These are phyloP conservation scores for Genyomyrus donnyi DNA, from an alignment of 2,113 vertebrate genomes.

Conservation along the genomic window DNA sequence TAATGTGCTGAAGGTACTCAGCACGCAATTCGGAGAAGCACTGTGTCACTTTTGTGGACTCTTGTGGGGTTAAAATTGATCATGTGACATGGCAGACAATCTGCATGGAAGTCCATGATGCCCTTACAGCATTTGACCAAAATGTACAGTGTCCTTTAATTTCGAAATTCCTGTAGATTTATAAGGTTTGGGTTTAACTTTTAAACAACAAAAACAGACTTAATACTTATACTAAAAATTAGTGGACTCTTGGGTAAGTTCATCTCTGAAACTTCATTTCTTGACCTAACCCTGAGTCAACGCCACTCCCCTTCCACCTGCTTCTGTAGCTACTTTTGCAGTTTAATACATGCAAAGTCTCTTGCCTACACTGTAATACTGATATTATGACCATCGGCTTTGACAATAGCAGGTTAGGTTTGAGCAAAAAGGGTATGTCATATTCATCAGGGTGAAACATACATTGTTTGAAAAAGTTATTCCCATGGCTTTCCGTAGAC, in stretches of 20 bases:
- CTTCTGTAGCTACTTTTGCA: neutral
- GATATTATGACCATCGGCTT: neutral
- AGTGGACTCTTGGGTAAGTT: neutral
- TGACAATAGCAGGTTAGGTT: neutral
- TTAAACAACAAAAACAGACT: neutral
- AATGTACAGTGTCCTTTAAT: neutral
- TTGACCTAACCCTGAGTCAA: neutral
- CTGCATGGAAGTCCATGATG: neutral
- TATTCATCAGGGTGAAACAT: conserved; percentile 31
- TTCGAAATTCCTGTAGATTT: neutral
- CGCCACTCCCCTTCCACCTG: neutral
- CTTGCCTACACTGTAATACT: neutral
- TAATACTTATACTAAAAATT: neutral
- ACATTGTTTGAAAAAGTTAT: neutral
- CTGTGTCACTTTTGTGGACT: neutral
- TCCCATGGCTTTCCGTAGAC: neutral
- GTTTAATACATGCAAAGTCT: neutral
- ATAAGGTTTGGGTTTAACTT: neutral
- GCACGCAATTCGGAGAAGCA: neutral
- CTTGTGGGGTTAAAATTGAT: neutral
- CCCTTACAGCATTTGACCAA: neutral
- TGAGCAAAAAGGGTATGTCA: neutral
- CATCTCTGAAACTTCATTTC: neutral
- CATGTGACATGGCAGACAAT: neutral
- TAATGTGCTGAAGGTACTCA: neutral